Evolutionary conservation across 2,797 vertebrate species (phyloP).

Genomic region (Sylvilagus floridanus): DNA sequence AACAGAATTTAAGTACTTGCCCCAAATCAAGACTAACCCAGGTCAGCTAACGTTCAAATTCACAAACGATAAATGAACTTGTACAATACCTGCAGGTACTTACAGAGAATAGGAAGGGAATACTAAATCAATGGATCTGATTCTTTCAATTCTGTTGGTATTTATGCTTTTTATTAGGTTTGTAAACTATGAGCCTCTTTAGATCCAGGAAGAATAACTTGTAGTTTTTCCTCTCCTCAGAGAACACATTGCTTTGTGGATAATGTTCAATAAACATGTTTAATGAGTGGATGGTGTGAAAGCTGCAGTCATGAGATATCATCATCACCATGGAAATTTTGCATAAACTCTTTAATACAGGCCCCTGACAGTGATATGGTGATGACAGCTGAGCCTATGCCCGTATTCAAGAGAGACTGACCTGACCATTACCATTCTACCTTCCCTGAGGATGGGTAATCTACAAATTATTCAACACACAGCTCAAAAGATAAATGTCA

Average conservation of each 20-base stretch:
- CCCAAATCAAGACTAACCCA: conserved; percentile 8
- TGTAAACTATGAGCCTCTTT: background rate
- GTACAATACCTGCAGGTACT: background rate
- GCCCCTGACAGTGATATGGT: background rate
- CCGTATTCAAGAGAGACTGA: background rate
- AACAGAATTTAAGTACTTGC: background rate
- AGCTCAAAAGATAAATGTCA: conserved; percentile 44
- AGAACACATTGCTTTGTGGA: background rate
- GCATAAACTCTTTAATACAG: background rate
- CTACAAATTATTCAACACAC: background rate
- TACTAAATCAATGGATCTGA: background rate
- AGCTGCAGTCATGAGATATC: background rate
- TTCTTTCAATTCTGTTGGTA: background rate
- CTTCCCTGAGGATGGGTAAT: background rate
- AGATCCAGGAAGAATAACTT: background rate
- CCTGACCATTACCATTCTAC: background rate
- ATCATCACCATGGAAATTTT: background rate
- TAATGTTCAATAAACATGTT: background rate
- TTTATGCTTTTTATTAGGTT: background rate
- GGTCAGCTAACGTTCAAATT: background rate
- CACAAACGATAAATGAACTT: background rate
- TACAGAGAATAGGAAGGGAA: background rate
- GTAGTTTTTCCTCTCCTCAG: background rate
- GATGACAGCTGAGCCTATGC: background rate
- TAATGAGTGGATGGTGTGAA: background rate